These are phyloP conservation scores for Delia radicum DNA, from an alignment of 1,140 invertebrate species.

Conservation along the genomic window DNA sequence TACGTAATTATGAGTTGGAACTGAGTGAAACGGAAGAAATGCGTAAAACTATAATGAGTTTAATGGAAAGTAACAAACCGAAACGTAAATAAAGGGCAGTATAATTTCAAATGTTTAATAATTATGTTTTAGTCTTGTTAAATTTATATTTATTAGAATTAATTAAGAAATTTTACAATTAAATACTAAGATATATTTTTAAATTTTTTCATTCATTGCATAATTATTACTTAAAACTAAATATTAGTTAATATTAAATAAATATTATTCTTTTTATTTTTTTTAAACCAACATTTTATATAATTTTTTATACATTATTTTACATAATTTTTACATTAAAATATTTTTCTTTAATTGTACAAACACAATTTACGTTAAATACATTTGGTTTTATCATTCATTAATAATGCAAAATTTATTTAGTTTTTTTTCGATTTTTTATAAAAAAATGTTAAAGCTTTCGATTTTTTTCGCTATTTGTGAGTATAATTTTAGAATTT, in stretches of 20 bases:
- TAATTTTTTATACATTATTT: background rate
- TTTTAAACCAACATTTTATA: background rate
- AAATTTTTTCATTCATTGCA: background rate
- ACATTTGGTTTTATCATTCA: background rate
- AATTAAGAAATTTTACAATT: background rate
- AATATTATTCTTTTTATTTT: background rate
- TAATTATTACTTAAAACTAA: background rate
- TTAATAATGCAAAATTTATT: constrained; percentile 22
- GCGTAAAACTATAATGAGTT: constrained; percentile 52
- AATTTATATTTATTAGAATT: background rate
- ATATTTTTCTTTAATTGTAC: background rate
- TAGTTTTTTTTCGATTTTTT: background rate
- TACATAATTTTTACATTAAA: background rate
- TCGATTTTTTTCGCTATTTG: background rate
- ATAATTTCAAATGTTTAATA: background rate
- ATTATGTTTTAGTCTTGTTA: background rate
- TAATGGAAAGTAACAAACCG: constrained; percentile 54
- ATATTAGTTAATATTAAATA: background rate
- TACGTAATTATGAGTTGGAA: constrained; percentile 48
- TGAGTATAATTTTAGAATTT: background rate
- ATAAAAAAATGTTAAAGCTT: constrained; percentile 28
- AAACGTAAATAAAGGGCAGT: constrained; percentile 39
- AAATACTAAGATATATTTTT: background rate
- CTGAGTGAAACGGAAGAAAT: constrained; percentile 51
- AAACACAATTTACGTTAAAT: background rate